Percentiles rank a stretch among this genome's conserved stretches.
phyloP scores from a whole-genome alignment of 2,888 invertebrate species.

The Dioctria rufipes region DNA sequence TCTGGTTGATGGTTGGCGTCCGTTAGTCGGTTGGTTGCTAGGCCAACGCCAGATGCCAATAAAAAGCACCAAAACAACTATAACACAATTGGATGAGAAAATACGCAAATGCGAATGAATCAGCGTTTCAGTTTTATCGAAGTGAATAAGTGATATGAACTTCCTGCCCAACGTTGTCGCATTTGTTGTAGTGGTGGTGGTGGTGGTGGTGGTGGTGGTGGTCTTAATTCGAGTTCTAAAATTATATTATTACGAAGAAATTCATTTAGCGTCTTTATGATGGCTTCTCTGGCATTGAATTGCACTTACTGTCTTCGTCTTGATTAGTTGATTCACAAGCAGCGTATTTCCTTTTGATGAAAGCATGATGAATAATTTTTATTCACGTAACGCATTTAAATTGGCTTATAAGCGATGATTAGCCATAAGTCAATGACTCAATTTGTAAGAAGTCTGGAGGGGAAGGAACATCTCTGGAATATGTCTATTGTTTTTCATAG shows the following conservation, averaged over 20 bases:
- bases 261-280: not conserved
- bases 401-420: not conserved
- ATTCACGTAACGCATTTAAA: not conserved
- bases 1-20: no score
- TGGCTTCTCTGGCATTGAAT: not conserved
- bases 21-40: no score
- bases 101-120: slow-evolving; percentile 3
- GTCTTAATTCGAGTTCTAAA: not conserved
- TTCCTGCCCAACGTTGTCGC: not conserved
- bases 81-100: not conserved
- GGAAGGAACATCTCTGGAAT: no score
- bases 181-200: not conserved
- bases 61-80: no score
- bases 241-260: not conserved
- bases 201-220: no score
- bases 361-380: not conserved
- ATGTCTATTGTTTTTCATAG: no score
- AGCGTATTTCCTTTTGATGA: not conserved
- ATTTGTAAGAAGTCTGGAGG: not conserved
- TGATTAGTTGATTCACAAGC: not conserved
- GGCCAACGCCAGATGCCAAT: no score
- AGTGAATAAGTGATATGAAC: not conserved
- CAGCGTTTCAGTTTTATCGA: not conserved
- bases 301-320: no score
- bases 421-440: not conserved